These are phyloP conservation scores for Ia io DNA, from an alignment of 2,113 vertebrate genomes.

Conservation along the genomic window DNA sequence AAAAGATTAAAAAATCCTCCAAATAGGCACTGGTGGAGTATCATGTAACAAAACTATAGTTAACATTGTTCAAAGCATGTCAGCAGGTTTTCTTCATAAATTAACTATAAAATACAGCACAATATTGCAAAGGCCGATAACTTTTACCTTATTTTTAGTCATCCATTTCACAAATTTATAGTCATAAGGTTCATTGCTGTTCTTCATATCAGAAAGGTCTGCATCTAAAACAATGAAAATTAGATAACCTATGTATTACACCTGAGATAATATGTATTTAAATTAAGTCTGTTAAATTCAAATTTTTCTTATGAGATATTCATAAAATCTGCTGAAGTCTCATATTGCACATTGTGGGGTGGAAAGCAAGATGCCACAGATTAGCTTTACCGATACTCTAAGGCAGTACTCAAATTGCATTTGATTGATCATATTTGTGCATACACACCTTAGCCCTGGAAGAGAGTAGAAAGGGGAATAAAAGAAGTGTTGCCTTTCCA, in stretches of 20 bases:
- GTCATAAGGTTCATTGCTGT: constrained; percentile 88
- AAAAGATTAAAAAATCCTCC: not conserved
- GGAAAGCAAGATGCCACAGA: not conserved
- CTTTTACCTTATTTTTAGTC: constrained; percentile 92
- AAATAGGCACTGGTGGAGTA: not conserved
- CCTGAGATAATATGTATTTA: not conserved
- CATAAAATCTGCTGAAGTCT: not conserved
- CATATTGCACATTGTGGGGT: not conserved
- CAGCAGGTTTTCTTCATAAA: not conserved
- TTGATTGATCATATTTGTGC: not conserved
- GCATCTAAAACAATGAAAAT: constrained; percentile 82
- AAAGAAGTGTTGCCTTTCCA: not conserved
- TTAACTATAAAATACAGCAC: not conserved
- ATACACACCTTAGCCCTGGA: not conserved
- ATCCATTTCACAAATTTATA: constrained; percentile 98
- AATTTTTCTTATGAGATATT: not conserved
- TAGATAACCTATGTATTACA: not conserved
- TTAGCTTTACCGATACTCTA: not conserved
- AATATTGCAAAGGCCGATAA: not conserved
- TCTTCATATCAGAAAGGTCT: constrained; percentile 87
- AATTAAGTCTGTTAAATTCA: not conserved
- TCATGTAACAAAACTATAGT: not conserved
- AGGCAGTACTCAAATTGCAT: no score
- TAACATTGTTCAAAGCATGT: not conserved
- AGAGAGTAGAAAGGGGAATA: not conserved